These are phyloP conservation scores for Zaprionus camerounensis DNA, from an alignment of 1,140 invertebrate genomes.

Conservation along the genomic window DNA sequence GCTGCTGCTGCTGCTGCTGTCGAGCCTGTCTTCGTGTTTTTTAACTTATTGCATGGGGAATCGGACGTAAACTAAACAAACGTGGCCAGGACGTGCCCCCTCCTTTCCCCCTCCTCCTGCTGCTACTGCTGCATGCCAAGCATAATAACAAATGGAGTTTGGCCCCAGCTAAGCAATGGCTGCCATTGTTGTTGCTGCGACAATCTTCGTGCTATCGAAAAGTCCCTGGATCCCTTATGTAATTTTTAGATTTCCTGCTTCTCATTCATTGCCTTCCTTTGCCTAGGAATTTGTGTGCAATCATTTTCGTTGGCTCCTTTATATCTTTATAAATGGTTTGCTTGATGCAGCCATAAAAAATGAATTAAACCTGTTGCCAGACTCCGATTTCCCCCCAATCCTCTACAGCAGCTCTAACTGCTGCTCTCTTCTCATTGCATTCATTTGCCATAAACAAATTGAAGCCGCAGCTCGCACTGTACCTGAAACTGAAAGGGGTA, in stretches of 20 bases:
- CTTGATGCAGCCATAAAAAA: slow-evolving; percentile 56
- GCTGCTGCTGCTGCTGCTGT: slow-evolving; percentile 72
- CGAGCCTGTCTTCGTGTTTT: slow-evolving; percentile 66
- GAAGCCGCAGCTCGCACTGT: slow-evolving; percentile 21
- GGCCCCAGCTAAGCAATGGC: slow-evolving; percentile 43
- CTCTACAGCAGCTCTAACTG: neutral
- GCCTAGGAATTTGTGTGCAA: slow-evolving; percentile 8
- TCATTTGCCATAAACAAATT: slow-evolving; percentile 52
- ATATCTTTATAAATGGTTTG: slow-evolving; percentile 50
- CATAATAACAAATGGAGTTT: slow-evolving; percentile 78
- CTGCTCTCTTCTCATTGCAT: neutral
- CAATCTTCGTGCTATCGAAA: slow-evolving; percentile 66
- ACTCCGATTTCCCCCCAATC: too few species aligned
- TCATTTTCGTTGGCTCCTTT: slow-evolving; percentile 24
- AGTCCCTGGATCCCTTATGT: slow-evolving; percentile 83
- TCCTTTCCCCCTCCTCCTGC: neutral
- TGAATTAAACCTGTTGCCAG: slow-evolving; percentile 76
- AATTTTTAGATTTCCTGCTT: slow-evolving; percentile 83
- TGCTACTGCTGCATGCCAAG: slow-evolving; percentile 21
- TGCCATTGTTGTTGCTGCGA: slow-evolving; percentile 58
- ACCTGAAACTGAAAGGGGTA: neutral
- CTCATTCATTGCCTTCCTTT: slow-evolving; percentile 51
- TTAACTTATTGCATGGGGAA: slow-evolving; percentile 84
- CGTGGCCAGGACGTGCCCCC: slow-evolving; percentile 47
- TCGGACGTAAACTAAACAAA: slow-evolving; percentile 79